Percentiles rank a stretch among this genome's conserved stretches.
Conservation (phyloP, 2,888 invertebrate genomes). For the Tetanocera ferruginea region DNA sequence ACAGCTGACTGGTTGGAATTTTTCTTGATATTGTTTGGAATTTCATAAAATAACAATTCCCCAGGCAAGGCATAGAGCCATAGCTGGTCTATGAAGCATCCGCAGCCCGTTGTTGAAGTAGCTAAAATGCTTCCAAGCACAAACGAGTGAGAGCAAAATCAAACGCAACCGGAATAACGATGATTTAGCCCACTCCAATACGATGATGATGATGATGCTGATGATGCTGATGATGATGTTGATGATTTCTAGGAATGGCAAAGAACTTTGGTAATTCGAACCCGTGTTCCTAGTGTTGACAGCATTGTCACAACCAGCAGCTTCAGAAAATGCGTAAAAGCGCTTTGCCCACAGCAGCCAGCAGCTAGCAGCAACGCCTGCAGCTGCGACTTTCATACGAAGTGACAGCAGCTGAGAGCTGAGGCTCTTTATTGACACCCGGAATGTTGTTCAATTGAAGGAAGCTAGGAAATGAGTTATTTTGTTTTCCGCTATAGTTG, state of each 20-base stretch:
- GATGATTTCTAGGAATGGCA: neutral
- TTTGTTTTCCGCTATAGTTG: conserved; percentile 21
- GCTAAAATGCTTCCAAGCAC: conserved; percentile 10
- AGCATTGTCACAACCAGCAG: conserved; percentile 15
- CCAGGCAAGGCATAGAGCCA: neutral
- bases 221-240: too few relatives aligned
- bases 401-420: neutral
- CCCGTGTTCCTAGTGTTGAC: conserved; percentile 32
- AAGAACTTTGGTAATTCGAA: conserved; percentile 38
- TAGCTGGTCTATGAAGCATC: neutral
- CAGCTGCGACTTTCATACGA: neutral
- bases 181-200: neutral
- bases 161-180: conserved; percentile 27
- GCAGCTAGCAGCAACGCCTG: neutral
- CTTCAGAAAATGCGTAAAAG: neutral
- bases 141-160: conserved; percentile 22
- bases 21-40: conserved; percentile 38
- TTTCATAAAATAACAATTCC: conserved; percentile 40
- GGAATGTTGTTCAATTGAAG: conserved; percentile 21
- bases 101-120: neutral
- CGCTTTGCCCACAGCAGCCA: neutral
- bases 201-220: too few relatives aligned
- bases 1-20: neutral
- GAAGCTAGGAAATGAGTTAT: conserved; percentile 33
- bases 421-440: conserved; percentile 20